Evolutionary conservation across 1,140 invertebrate species (phyloP), one percentile per base, ranked within the genome.

Genomic region (Bactericera cockerelli): DNA sequence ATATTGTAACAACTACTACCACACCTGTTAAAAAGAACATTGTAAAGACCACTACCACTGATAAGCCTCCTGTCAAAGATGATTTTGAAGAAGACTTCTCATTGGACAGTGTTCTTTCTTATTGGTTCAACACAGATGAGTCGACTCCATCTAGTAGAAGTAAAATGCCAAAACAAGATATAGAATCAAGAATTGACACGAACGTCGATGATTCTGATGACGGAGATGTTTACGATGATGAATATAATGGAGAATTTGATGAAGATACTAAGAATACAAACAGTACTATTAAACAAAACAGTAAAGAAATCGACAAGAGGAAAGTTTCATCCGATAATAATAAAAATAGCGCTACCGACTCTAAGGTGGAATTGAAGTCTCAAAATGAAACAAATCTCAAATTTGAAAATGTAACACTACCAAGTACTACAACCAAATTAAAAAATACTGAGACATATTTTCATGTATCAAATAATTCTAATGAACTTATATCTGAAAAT

Each of bases 51-150:
- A 31, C 28, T 31, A 36, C 13, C 59, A n/a, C n/a, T n/a, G 16
- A 24, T n/a, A 28, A 56, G 16, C 19, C 22, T 10, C 21, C 16
- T 24, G 21, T 19, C 55, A 28, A 22, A 22, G n/a, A 25, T 19
- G 21, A 13, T 2, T 42, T 36, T 1, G 57, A 61, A 8, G 57
- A 59, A 14, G 53, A 55, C 22, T 61, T 57, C 14, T 57, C 55
- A 38, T 58, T 61, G 14, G 60, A 58, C 25, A 61, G 57, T 19
- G 56, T 62, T 28, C 38, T 59, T 26, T 59, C 61, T 13, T 59
- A 59, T 28, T 26, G 59, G 22, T 59, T 59, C 14, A 38, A 13
- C 13, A 24, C 26, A 6, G 60, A 61, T 19, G 25, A 19, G 2
- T 10, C 38, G 0, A 36, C 36, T 26, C 42, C 24, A n/a, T 24